These are phyloP conservation scores for Brachionus manjavacas DNA, from an alignment of 1,140 invertebrate genomes.

Conservation along the genomic window DNA sequence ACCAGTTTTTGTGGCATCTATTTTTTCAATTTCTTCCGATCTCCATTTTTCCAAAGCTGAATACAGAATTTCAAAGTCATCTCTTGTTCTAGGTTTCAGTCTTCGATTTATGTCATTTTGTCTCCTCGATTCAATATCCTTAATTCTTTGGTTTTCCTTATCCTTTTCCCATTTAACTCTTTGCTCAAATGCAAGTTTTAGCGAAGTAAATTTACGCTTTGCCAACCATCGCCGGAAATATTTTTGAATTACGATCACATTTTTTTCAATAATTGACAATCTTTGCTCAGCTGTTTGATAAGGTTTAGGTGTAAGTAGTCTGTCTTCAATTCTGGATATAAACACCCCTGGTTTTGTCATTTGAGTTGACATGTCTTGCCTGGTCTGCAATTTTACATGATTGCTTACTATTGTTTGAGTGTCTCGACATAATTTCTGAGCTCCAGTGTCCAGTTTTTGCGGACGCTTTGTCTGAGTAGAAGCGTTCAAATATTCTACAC, in stretches of 20 bases:
- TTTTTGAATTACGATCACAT: conserved; percentile 47
- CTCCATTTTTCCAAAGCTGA: conserved; percentile 56
- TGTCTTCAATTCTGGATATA: conserved; percentile 52
- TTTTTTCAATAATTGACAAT: neutral
- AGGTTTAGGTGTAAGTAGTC: conserved; percentile 51
- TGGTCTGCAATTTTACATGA: conserved; percentile 52
- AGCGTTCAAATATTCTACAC: conserved; percentile 55
- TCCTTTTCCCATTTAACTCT: conserved; percentile 45
- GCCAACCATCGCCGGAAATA: conserved; percentile 49
- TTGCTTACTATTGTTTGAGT: conserved; percentile 55
- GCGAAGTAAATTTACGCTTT: conserved; percentile 44
- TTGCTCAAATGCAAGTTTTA: conserved; percentile 43
- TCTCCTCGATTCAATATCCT: conserved; percentile 48
- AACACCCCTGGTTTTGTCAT: conserved; percentile 57
- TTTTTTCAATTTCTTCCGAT: conserved; percentile 53
- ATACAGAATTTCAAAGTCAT: conserved; percentile 58
- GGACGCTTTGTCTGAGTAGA: conserved; percentile 54
- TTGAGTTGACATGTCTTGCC: conserved; percentile 55
- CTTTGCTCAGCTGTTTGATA: conserved; percentile 56
- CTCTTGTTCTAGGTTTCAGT: conserved; percentile 56
- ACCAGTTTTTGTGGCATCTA: conserved; percentile 50
- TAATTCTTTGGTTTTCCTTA: conserved; percentile 47
- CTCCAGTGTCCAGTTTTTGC: conserved; percentile 46
- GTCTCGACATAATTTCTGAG: conserved; percentile 50
- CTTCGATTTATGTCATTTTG: conserved; percentile 54